Percentiles rank a stretch among this genome's conserved stretches.
Conservation (phyloP, 2,797 vertebrate genomes). For the Galaxias olidus region DNA sequence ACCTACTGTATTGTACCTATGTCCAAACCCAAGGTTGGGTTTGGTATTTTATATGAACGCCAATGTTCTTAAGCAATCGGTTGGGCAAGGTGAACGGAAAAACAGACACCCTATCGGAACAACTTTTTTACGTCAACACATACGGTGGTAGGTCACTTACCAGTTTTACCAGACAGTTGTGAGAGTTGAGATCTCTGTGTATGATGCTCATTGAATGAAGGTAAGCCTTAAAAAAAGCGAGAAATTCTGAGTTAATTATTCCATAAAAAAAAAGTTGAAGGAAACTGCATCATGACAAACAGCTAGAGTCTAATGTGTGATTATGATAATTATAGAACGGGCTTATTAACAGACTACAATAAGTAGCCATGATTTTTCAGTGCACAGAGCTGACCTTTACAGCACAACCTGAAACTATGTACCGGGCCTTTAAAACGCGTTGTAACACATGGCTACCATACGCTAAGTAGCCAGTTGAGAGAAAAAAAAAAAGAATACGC, state of each 20-base stretch:
- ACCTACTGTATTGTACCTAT: too few species aligned
- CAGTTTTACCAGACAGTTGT: conserved; percentile 95
- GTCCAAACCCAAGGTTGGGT: too few species aligned
- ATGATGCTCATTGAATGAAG: conserved; percentile 96
- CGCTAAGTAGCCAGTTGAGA: neutral
- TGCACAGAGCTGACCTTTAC: neutral
- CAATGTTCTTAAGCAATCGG: too few species aligned
- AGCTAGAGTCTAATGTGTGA: too few species aligned
- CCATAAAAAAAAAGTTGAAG: neutral
- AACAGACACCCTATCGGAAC: too few species aligned
- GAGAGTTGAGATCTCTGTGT: conserved; percentile 94
- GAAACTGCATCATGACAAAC: too few species aligned
- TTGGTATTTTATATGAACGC: too few species aligned
- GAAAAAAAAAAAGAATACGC: conserved; percentile 9
- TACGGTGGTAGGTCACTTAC: conserved; percentile 65
- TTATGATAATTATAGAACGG: too few species aligned
- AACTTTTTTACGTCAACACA: too few species aligned
- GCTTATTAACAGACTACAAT: too few species aligned
- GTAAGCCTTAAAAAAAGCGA: conserved; percentile 78
- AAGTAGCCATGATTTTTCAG: neutral
- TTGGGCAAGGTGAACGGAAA: too few species aligned
- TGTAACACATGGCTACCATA: neutral
- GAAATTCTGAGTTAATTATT: neutral
- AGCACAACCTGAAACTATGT: neutral
- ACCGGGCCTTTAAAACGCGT: neutral